Percentiles rank a stretch among this genome's conserved stretches.
These are phyloP conservation scores for Scomber colias DNA, from an alignment of 2,113 vertebrate genomes.

Conservation along the genomic window DNA sequence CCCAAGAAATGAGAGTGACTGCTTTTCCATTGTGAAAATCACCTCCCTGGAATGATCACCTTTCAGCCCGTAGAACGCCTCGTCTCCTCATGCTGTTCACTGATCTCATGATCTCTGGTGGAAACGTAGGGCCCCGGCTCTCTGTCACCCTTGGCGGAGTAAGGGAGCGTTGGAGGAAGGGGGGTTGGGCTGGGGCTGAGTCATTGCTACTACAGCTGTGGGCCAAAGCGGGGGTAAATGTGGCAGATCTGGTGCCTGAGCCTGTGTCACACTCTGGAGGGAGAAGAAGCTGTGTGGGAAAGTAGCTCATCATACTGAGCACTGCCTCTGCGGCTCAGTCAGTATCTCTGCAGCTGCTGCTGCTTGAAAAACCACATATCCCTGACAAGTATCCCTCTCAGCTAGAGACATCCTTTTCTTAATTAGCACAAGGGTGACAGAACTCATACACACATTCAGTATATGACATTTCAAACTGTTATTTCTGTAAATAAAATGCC, in stretches of 20 bases:
- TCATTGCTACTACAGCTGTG: constrained; percentile 26
- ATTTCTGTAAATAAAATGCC: neutral
- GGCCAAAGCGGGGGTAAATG: constrained; percentile 44
- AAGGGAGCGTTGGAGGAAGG: neutral
- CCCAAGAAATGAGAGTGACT: constrained; percentile 20
- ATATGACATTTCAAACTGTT: too few relatives aligned
- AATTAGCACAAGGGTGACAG: neutral
- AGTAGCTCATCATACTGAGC: constrained; percentile 10
- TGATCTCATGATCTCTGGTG: constrained; percentile 61
- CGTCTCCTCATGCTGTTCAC: neutral
- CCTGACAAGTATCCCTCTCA: constrained; percentile 18
- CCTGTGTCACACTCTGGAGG: constrained; percentile 13
- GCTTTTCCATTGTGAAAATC: constrained; percentile 41
- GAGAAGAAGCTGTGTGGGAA: constrained; percentile 40
- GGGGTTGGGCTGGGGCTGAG: constrained; percentile 15
- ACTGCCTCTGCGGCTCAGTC: neutral
- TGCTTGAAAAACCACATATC: constrained; percentile 6
- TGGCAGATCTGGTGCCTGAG: constrained; percentile 35
- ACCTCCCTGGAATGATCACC: constrained; percentile 28
- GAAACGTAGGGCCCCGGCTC: constrained; percentile 27
- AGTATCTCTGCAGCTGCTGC: neutral
- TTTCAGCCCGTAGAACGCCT: neutral
- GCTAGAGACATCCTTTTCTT: constrained; percentile 10
- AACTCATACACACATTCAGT: neutral
- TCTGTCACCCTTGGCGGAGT: constrained; percentile 19